Base-by-base conservation (phyloP, 1,140 invertebrate species). In the Drosophila kohkoa region DNA sequence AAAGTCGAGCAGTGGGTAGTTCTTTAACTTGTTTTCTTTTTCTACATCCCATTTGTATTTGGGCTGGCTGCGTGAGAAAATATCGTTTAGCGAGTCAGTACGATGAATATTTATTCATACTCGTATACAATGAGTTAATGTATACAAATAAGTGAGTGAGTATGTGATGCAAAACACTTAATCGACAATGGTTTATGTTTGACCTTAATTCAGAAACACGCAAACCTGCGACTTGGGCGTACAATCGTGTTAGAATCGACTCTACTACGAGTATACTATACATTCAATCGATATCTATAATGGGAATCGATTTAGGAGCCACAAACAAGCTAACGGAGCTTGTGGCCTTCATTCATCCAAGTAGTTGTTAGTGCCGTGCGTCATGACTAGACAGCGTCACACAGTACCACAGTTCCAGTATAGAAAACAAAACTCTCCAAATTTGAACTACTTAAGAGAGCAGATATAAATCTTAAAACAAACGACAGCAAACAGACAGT, bases 21-120 rank as follows among this genome's bases (percentile, higher is more conserved):
- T 38, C 1, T 7, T 10, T 8, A 10, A 38, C 35, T 11, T 10
- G 8, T 38, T 38, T 38, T 38, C 7, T 38, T 38, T 10, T n/a
- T n/a, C 20, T 28, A 30, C n/a, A 13, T 59, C 7, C 38, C 11
- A 13, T 38, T 48, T 60, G 10, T 59, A 16, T 58, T 52, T 62
- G 51, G 60, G 16, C 52, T 77, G 57, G n/a, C 45, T 76, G 58
- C 79, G 70, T 87, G 82, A 45, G 67, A 55, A 77, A 72, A 70
- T 52, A 52, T 76, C 68, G 43, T 82, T 77, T 46, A 63, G 51
- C 62, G 60, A 66, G 58, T 79, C 60, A 72, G 45, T 13, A 15
- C 15, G 16, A 10, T 38, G 32, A 7, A 57, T 41, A 38, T 55
- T 5, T 54, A 38, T 55, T 15, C 7, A 35, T 38, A 38, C 28